Conservation (phyloP, 1,140 invertebrate species). For the Hypothenemus hampei region DNA sequence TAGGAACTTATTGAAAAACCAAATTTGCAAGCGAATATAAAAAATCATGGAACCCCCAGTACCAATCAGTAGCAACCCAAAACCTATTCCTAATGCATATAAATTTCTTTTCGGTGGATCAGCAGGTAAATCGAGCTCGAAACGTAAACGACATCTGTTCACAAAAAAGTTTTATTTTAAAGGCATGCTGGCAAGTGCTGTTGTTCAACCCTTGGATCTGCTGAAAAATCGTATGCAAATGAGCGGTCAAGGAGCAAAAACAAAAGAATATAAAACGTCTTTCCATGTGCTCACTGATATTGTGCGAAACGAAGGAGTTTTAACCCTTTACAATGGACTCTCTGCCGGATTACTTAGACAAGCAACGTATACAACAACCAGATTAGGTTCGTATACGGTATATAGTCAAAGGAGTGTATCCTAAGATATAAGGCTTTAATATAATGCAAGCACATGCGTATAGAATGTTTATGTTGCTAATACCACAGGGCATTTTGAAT, state of each 20-base stretch:
- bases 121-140: constrained; percentile 1
- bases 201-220: constrained; percentile 96
- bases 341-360: constrained; percentile 86
- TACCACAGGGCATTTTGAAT: too few relatives aligned
- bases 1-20: too few relatives aligned
- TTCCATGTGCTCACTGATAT: constrained; percentile 69
- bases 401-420: too few relatives aligned
- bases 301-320: constrained; percentile 80
- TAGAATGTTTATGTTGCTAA: too few relatives aligned
- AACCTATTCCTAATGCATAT: constrained; percentile 8
- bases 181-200: constrained; percentile 81
- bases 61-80: too few relatives aligned
- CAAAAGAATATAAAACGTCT: constrained; percentile 71
- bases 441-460: too few relatives aligned
- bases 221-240: constrained; percentile 99
- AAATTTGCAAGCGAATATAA: too few relatives aligned
- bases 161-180: not conserved
- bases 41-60: too few relatives aligned
- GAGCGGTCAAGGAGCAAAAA: constrained; percentile 51
- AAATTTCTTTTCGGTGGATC: constrained; percentile 11
- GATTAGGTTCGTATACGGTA: constrained; percentile 54
- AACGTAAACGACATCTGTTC: not conserved
- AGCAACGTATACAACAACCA: constrained; percentile 95
- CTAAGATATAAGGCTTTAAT: too few relatives aligned
- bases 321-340: constrained; percentile 83